These are phyloP conservation scores for Leucophenga maculata DNA, from an alignment of 2,888 invertebrate genomes.

Conservation along the genomic window DNA sequence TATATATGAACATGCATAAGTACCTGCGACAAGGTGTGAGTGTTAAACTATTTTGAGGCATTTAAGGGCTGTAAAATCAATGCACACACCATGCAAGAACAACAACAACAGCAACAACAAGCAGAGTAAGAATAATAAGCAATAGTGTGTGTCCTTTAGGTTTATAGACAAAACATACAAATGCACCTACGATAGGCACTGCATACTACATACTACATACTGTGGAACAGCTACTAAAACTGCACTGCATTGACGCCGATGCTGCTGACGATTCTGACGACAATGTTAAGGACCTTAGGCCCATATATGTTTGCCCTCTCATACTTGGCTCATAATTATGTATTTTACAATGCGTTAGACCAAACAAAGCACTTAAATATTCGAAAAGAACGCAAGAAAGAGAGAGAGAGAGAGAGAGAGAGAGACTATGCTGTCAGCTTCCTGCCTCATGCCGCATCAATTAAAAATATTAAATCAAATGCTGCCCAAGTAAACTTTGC, in stretches of 20 bases:
- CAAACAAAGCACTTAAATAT: conserved; percentile 20
- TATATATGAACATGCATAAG: no score
- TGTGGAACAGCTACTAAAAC: no score
- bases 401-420: no score
- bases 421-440: no score
- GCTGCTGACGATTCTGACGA: no score
- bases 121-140: conserved; percentile 64
- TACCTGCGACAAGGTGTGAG: conserved; percentile 13
- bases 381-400: background rate
- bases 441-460: background rate
- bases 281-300: no score
- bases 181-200: no score
- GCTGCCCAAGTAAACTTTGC: conserved; percentile 17
- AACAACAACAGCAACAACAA: conserved; percentile 31
- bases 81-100: background rate
- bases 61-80: conserved; percentile 25
- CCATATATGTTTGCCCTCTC: background rate
- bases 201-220: no score
- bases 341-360: conserved; percentile 27
- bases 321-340: conserved; percentile 23
- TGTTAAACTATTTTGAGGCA: conserved; percentile 24
- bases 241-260: no score
- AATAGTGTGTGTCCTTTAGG: conserved; percentile 22
- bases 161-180: conserved; percentile 14
- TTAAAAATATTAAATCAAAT: conserved; percentile 25